Percentiles rank a stretch among this genome's conserved stretches.
These are phyloP conservation scores for Manis crassicaudata DNA, from an alignment of 2,797 vertebrate species.

Conservation along the genomic window DNA sequence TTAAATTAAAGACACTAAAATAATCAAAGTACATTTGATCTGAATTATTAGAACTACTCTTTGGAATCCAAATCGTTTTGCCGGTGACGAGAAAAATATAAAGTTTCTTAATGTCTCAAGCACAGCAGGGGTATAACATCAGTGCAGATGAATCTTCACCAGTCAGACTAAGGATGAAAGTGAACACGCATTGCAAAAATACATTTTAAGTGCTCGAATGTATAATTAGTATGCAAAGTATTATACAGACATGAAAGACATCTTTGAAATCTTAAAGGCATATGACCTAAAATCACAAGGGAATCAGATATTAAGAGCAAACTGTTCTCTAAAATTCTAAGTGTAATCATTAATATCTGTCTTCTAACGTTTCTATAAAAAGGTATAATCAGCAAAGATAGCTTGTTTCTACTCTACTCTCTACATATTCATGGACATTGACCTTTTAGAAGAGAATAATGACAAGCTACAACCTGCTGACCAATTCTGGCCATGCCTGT, in stretches of 20 bases:
- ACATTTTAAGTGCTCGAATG: not conserved
- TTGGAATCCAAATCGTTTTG: not conserved
- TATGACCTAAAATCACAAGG: not conserved
- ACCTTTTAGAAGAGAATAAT: not conserved
- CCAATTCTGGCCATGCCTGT: not conserved
- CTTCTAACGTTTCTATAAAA: not conserved
- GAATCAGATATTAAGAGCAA: not conserved
- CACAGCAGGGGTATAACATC: not conserved
- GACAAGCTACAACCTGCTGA: not conserved
- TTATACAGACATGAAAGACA: not conserved
- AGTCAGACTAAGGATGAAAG: not conserved
- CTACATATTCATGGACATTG: not conserved
- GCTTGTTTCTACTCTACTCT: not conserved
- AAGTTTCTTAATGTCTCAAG: not conserved
- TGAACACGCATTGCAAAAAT: not conserved
- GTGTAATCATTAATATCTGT: not conserved
- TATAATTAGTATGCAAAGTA: not conserved
- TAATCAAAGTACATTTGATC: not conserved
- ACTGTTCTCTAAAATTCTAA: not conserved
- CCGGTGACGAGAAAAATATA: not conserved
- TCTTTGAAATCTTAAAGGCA: not conserved
- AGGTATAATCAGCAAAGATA: not conserved
- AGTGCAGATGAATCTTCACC: not conserved
- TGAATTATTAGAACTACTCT: not conserved
- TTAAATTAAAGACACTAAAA: not conserved